phyloP scores from a whole-genome alignment of 2,888 invertebrate species.

The Cabera pusaria region DNA sequence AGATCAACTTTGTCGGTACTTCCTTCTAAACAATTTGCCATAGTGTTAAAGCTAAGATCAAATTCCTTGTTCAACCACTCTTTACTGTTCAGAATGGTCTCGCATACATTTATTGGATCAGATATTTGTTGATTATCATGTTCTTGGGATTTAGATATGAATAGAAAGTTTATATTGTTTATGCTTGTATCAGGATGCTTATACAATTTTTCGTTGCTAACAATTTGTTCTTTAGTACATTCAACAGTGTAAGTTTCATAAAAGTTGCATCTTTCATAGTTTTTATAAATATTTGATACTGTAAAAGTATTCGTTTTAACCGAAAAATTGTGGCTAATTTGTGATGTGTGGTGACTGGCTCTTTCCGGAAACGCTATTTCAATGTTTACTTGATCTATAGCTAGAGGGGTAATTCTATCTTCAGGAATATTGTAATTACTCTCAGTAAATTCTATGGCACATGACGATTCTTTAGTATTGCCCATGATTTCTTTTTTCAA shows the following conservation, averaged over 20 bases:
- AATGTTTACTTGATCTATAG: too few species aligned
- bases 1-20: background rate
- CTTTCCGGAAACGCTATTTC: too few species aligned
- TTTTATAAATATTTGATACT: conserved; percentile 2
- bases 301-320: conserved; percentile 13
- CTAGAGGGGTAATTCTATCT: too few species aligned
- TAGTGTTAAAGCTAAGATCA: conserved; percentile 13
- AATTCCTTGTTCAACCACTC: conserved; percentile 14
- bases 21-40: conserved; percentile 1
- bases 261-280: conserved; percentile 3
- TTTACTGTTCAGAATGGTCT: conserved; percentile 16
- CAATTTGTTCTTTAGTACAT: too few species aligned
- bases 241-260: conserved; percentile 20
- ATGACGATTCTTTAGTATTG: conserved; percentile 28
- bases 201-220: too few species aligned
- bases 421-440: conserved; percentile 13
- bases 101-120: conserved; percentile 24
- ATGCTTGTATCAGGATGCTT: too few species aligned
- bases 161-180: conserved; percentile 13
- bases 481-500: conserved; percentile 11
- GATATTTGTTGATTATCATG: conserved; percentile 6
- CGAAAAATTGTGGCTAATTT: too few species aligned
- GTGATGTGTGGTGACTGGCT: too few species aligned
- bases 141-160: conserved; percentile 21
- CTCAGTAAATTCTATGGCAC: conserved; percentile 43